Conservation (phyloP, 2,797 vertebrate species). For the Schizothorax lantsangensis region DNA sequence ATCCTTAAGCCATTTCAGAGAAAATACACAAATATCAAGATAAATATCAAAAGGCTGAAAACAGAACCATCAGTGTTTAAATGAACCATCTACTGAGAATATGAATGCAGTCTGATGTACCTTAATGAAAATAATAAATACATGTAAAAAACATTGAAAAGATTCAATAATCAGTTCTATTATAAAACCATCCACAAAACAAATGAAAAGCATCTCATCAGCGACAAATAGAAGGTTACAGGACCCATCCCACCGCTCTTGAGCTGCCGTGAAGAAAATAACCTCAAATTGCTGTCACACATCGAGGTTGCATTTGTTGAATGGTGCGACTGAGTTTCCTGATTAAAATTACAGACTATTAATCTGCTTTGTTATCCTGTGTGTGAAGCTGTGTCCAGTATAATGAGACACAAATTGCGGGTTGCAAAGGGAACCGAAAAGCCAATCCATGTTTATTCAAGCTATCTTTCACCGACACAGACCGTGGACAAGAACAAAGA, state of each 20-base stretch:
- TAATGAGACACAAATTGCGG: slow-evolving; percentile 54
- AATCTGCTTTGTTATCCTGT: slow-evolving; percentile 61
- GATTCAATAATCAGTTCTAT: slow-evolving; percentile 51
- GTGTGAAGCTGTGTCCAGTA: slow-evolving; percentile 50
- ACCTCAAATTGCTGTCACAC: slow-evolving; percentile 41
- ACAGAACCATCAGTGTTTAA: background rate
- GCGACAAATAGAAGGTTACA: slow-evolving; percentile 39
- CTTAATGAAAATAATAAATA: slow-evolving; percentile 1
- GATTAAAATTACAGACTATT: slow-evolving; percentile 67
- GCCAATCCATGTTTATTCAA: slow-evolving; percentile 44
- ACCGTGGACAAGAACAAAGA: slow-evolving; percentile 51
- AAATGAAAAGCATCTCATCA: slow-evolving; percentile 50
- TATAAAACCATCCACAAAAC: slow-evolving; percentile 49
- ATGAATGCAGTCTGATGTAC: background rate
- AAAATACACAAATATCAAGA: background rate
- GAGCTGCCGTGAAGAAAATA: slow-evolving; percentile 47
- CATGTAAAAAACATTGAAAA: slow-evolving; percentile 34
- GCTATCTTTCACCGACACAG: slow-evolving; percentile 33
- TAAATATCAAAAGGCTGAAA: background rate
- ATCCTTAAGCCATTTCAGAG: background rate
- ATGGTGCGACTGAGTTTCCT: slow-evolving; percentile 45
- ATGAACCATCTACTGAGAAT: background rate
- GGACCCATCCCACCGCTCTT: slow-evolving; percentile 41
- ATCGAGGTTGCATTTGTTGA: slow-evolving; percentile 52
- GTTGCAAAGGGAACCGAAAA: slow-evolving; percentile 36